These are phyloP conservation scores for Littorina saxatilis DNA, from an alignment of 1,140 invertebrate genomes.

Conservation along the genomic window DNA sequence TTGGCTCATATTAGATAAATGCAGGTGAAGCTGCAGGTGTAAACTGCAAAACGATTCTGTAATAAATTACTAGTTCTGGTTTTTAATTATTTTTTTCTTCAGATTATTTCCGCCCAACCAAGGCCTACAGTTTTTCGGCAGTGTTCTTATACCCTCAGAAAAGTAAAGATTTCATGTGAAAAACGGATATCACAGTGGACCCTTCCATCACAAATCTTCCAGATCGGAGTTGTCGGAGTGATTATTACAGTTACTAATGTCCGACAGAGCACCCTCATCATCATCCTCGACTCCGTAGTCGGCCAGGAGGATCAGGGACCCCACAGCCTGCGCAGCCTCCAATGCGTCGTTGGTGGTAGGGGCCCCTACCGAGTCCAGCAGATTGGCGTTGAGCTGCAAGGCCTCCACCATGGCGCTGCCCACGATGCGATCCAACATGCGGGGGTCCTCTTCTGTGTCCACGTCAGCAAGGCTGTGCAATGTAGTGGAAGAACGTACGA, in stretches of 20 bases:
- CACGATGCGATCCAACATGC: neutral
- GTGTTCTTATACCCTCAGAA: neutral
- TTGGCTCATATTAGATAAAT: too few relatives aligned
- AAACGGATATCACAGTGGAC: neutral
- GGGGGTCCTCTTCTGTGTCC: neutral
- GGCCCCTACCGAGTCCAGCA: neutral
- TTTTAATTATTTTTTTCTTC: neutral
- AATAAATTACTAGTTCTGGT: neutral
- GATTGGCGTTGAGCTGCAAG: neutral
- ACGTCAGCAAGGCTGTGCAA: too few relatives aligned
- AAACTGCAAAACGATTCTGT: neutral
- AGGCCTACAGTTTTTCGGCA: neutral
- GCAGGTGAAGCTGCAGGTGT: too few relatives aligned
- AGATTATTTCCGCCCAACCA: too few relatives aligned
- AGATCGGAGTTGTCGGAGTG: conserved; percentile 20
- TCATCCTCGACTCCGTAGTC: conserved; percentile 28
- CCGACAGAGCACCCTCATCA: conserved; percentile 4
- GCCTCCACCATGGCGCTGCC: neutral
- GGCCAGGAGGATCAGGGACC: neutral
- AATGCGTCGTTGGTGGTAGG: neutral
- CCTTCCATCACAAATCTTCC: conserved; percentile 10
- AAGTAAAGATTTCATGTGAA: neutral
- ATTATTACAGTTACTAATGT: neutral
- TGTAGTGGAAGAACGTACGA: too few relatives aligned
- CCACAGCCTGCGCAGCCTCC: neutral